Conservation (phyloP, 2,888 invertebrate species). For the Teinopalpus imperialis region DNA sequence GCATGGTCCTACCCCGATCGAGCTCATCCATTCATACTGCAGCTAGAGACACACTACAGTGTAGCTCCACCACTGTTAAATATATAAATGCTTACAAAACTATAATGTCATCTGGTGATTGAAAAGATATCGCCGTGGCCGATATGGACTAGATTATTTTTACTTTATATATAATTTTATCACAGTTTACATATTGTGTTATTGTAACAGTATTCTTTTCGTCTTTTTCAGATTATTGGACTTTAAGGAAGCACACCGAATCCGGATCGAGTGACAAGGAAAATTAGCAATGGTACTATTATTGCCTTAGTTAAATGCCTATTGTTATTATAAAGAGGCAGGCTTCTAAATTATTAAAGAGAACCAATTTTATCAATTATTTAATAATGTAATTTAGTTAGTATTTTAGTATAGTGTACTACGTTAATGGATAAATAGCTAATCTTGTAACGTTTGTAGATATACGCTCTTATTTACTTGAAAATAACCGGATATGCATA, state of each 20-base stretch:
- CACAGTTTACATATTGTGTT: too few species aligned
- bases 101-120: too few species aligned
- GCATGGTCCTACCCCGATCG: too few species aligned
- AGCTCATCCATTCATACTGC: too few species aligned
- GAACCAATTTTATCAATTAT: constrained; percentile 42
- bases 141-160: too few species aligned
- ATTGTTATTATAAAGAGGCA: constrained; percentile 34
- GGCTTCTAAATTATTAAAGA: constrained; percentile 40
- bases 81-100: too few species aligned
- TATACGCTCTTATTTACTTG: neutral
- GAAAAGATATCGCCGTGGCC: too few species aligned
- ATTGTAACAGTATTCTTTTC: constrained; percentile 35
- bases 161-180: too few species aligned
- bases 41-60: too few species aligned
- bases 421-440: neutral
- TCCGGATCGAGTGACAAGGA: constrained; percentile 71
- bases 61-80: too few species aligned
- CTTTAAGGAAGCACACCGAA: constrained; percentile 70
- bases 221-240: constrained; percentile 79
- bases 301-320: constrained; percentile 33
- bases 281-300: constrained; percentile 47
- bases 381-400: constrained; percentile 31
- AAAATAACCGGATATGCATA: too few species aligned
- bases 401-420: neutral
- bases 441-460: neutral